Percentiles rank a stretch among this genome's conserved stretches.
Evolutionary conservation across 2,797 vertebrate species (phyloP).

Genomic region (Agapornis canus): DNA sequence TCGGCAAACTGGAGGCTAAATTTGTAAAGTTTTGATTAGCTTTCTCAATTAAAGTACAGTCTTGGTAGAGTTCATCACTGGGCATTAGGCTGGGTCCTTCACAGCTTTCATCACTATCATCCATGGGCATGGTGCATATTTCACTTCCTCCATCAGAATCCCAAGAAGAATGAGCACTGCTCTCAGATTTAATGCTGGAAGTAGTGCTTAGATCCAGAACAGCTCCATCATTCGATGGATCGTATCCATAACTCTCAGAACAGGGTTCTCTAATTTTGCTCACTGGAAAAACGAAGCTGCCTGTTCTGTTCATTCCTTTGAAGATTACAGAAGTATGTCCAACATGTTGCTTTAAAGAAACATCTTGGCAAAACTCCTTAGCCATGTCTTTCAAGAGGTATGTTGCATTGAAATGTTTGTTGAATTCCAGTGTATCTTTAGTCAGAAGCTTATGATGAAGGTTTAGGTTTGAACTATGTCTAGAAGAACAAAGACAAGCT

Average conservation of each 20-base stretch:
- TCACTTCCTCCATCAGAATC: constrained; percentile 92
- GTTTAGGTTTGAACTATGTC: constrained; percentile 94
- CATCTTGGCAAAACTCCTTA: constrained; percentile 80
- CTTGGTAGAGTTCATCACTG: constrained; percentile 75
- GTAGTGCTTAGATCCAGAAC: constrained; percentile 92
- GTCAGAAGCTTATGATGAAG: constrained; percentile 94
- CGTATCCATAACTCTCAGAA: constrained; percentile 72
- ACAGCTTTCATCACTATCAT: constrained; percentile 91
- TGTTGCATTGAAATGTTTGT: constrained; percentile 77
- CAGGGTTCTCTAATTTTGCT: constrained; percentile 79
- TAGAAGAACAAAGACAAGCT: constrained; percentile 77
- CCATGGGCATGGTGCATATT: constrained; percentile 79
- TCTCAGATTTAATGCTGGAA: constrained; percentile 81
- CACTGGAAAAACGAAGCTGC: constrained; percentile 89
- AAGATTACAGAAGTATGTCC: constrained; percentile 91
- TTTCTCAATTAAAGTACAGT: constrained; percentile 77
- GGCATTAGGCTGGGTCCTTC: constrained; percentile 77
- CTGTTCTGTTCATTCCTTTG: constrained; percentile 88
- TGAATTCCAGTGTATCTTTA: constrained; percentile 85
- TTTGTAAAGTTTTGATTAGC: constrained; percentile 75
- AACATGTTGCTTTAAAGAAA: constrained; percentile 76
- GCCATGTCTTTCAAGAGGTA: constrained; percentile 85
- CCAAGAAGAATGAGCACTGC: constrained; percentile 88
- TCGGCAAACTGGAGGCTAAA: constrained; percentile 81
- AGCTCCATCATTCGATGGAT: constrained; percentile 81